Evolutionary conservation across 2,888 invertebrate genomes (phyloP), one percentile per base, ranked within the genome.

Genomic region (Petrophora chlorosata): DNA sequence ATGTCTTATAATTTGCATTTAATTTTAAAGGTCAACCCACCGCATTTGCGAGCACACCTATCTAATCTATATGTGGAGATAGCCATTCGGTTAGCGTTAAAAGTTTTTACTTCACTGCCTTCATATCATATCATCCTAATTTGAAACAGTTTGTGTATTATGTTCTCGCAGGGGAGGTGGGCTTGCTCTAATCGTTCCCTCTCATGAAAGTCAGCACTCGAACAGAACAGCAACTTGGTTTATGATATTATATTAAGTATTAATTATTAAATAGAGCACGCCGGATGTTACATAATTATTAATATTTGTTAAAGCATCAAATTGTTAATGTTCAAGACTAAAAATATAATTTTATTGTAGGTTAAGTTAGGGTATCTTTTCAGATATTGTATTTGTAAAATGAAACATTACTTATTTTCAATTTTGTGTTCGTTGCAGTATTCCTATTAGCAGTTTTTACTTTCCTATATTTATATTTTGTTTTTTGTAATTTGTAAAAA

Each of bases 171-270:
- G 15, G 14, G 7, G 7, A 13, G 35, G 35, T 15, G 23, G 9
- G 15, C 5, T 16, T 33, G 33, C 14, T 52, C 59, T 66, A 57
- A 63, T 65, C 63, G 63, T 35, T 50, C 39, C 34, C 64, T 63
- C 70, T 65, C 63, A 66, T 73, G 54, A 67, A 70, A 67, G 66
- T 67, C 65, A 67, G 67, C 53, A 57, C 71, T 73, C 63, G 59
- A 63, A 58, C 61, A 62, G 57, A 63, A 67, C 61, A 61, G 49
- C 65, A 65, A 62, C 73, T 73, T 67, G 67, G 63, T 52, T 58
- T 40, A 49, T 70, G 69, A 71, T 77, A 70, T 73, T 73, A 66
- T 67, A 71, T 64, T 73, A 77, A 76, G 76, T 80, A 70, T 73
- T 74, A 78, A 42, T 55, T 48, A 46, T 63, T 62, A 56, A 67